A percentile compares a stretch with the other conserved stretches of the same genome.
Conservation (phyloP, 2,113 vertebrate species). For the Chiloscyllium plagiosum region DNA sequence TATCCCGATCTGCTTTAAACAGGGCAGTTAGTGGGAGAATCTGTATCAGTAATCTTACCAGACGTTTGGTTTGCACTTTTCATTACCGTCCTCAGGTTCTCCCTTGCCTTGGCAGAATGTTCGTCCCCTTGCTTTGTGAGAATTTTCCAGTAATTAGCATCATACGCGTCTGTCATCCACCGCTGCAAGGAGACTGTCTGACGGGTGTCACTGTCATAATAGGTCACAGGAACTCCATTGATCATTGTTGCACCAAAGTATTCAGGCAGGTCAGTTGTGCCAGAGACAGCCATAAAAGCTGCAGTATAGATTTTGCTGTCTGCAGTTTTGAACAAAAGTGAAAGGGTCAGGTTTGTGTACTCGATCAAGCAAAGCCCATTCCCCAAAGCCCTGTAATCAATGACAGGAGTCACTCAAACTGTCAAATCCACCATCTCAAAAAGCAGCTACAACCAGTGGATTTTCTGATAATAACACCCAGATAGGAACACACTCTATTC, state of each 20-base stretch:
- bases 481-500: not conserved
- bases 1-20: no score
- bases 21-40: no score
- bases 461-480: no score
- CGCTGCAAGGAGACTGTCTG: not conserved
- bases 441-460: no score
- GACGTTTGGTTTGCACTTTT: no score
- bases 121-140: not conserved
- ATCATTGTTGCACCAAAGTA: not conserved
- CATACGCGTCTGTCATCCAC: not conserved
- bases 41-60: no score
- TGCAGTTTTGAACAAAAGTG: not conserved
- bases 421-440: no score
- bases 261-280: not conserved
- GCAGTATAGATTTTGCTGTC: not conserved
- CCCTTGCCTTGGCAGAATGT: not conserved
- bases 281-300: not conserved
- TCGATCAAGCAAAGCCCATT: no score
- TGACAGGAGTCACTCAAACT: no score
- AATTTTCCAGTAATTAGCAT: not conserved
- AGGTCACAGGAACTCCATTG: not conserved
- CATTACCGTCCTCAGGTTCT: not conserved
- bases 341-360: no score
- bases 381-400: not conserved
- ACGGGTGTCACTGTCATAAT: not conserved